Evolutionary conservation across 64 coral and sea anemone species (phyloP).

Genomic region (Orbicella faveolata): DNA sequence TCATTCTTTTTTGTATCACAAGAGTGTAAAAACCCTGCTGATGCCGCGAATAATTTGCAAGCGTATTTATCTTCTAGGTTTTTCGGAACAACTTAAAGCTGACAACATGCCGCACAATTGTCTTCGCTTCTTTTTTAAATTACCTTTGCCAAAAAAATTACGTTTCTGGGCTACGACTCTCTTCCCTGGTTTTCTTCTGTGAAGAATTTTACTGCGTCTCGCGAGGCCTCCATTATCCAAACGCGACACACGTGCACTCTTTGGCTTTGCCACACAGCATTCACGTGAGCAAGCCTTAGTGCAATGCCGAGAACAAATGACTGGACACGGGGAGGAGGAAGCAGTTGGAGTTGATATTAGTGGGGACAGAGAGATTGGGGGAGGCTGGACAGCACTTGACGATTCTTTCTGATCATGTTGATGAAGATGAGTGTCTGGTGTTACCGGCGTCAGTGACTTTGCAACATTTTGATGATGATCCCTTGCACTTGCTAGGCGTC

Average conservation of each 20-base stretch:
- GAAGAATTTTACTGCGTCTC: background rate
- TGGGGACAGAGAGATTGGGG: conserved; percentile 32
- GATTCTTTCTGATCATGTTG: conserved; percentile 6
- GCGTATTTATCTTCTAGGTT: too few relatives aligned
- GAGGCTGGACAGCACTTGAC: conserved; percentile 30
- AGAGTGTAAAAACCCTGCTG: too few relatives aligned
- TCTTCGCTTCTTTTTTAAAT: background rate
- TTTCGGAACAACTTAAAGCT: background rate
- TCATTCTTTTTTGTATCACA: too few relatives aligned
- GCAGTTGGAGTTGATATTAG: background rate
- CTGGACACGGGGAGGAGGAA: conserved; percentile 19
- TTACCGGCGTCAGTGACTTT: conserved; percentile 7
- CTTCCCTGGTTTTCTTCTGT: background rate
- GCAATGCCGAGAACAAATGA: conserved; percentile 46
- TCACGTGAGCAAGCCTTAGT: conserved; percentile 36
- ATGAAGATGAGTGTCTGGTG: background rate
- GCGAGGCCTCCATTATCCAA: background rate
- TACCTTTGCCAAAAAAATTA: background rate
- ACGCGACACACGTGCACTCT: background rate
- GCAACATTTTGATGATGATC: background rate
- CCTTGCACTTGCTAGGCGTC: background rate
- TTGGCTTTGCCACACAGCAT: conserved; percentile 16
- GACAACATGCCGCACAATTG: background rate
- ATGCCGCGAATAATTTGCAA: too few relatives aligned
- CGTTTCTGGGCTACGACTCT: background rate